Conservation (phyloP, 2,113 vertebrate genomes). For the Bos taurus region ARS-UCD2.0 NC_037331.1:70429501-70430000, state of each 20-base stretch:
- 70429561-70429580: background rate
- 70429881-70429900: background rate
- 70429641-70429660: background rate
- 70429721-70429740: background rate
- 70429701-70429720: background rate
- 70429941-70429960: accelerated
- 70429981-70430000: background rate
- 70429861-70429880: background rate
- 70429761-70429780: background rate
- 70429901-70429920: background rate
- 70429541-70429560: background rate
- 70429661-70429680: accelerated
- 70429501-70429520: background rate
- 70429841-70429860: background rate
- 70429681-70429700: background rate
- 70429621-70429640: background rate
- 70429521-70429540: background rate
- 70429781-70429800: background rate
- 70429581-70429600: background rate
- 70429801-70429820: background rate
- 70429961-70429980: background rate
- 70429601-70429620: background rate
- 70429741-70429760: background rate
- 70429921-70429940: background rate
- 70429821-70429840: background rate